These are phyloP conservation scores for Rotaria magnacalcarata DNA, from an alignment of 2,888 invertebrate genomes.

Conservation along the genomic window DNA sequence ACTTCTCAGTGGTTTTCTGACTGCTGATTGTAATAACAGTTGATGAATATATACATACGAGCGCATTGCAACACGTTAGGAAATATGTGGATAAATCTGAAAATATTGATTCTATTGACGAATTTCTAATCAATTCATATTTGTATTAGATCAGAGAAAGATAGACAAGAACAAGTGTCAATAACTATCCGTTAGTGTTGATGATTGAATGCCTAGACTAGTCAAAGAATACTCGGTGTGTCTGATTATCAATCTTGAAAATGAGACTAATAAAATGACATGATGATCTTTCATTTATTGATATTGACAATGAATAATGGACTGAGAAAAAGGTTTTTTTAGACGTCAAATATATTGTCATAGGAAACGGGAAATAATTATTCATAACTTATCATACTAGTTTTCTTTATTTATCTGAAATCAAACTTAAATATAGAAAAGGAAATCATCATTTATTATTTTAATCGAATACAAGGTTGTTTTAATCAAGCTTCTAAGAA, in stretches of 20 bases:
- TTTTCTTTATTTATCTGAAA: background rate
- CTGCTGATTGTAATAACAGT: background rate
- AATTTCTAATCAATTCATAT: background rate
- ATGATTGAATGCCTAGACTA: background rate
- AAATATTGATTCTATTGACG: background rate
- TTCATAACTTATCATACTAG: background rate
- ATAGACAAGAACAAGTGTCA: background rate
- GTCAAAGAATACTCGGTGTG: background rate
- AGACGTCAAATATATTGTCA: background rate
- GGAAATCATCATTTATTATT: background rate
- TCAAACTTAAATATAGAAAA: background rate
- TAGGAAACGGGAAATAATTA: slow-evolving; percentile 3
- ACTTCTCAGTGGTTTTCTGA: background rate
- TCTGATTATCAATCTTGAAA: background rate
- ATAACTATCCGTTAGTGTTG: background rate
- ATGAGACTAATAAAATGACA: background rate
- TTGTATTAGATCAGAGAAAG: background rate
- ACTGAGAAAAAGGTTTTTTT: background rate
- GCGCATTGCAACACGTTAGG: background rate
- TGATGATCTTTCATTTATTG: background rate
- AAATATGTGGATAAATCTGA: background rate
- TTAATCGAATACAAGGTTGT: background rate
- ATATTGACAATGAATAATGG: slow-evolving; percentile 8
- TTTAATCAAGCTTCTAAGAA: background rate
- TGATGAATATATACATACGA: background rate